Base-by-base conservation (phyloP, 2,797 vertebrate genomes). In the Arrhamphus sclerolepis region DNA sequence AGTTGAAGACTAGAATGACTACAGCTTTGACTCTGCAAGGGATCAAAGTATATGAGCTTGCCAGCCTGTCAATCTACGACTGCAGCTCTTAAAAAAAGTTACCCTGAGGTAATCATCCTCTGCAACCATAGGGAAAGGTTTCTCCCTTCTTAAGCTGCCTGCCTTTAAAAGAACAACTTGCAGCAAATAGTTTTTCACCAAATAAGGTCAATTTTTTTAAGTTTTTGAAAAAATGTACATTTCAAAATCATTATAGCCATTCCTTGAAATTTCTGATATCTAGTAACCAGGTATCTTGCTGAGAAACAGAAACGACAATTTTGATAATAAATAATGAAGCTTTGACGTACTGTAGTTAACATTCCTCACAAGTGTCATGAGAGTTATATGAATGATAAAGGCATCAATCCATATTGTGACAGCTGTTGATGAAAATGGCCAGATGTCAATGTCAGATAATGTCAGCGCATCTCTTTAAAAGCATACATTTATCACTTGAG, bases 41-140 rank as follows among this genome's bases (percentile, higher is more conserved):
- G 84, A 89, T 89, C 83, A 87, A 86, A 89, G 80, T 76, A 79
- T 64, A 79, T 70, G 75, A 66, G 75, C 80, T 80, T 81, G 83
- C 85, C 81, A 81, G 66, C 54, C 75, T 72, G 86, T 87, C 87
- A 78, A 85, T 89, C 87, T 80, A 19, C n/a, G n/a, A n/a, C 46
- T 38, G 61, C 78, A 66, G 75, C 58, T 83, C 78, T n/a, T 34
- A 29, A 44, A 75, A 72, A 44, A 46, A 59, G 63, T 61, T 76
- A 54, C 72, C 63, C 66, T 46, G 64, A 78, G 64, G 70, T 73
- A 70, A 66, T 78, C 81, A 78, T 66, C 59, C 56, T 59, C 59
- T 61, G 81, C 81, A 78, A 64, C 59, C 62, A 62, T 56, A 65
- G 56, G 63, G 77, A 75, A 26, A 70, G 59, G 44, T 57, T 83